Conservation (phyloP, 2,113 vertebrate genomes). For the Chaenocephalus aceratus region DNA sequence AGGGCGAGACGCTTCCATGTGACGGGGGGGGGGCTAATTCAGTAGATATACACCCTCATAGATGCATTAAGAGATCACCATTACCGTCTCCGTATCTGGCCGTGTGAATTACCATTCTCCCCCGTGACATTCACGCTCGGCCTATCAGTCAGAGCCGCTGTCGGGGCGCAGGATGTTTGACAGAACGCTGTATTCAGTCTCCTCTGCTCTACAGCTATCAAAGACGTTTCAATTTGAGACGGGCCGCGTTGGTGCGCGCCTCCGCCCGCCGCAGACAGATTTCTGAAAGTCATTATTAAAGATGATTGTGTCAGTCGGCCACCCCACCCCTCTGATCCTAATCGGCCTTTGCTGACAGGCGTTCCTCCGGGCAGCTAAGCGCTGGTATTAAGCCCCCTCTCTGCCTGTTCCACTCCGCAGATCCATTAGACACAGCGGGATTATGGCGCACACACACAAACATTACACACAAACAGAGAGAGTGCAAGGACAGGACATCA, state of each 20-base stretch:
- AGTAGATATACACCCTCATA: constrained; percentile 50
- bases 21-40: constrained; percentile 53
- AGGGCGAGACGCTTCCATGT: constrained; percentile 58
- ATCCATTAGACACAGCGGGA: constrained; percentile 85
- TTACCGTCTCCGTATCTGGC: constrained; percentile 61
- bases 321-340: constrained; percentile 80
- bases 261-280: constrained; percentile 52
- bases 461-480: constrained; percentile 35
- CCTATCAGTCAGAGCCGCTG: constrained; percentile 70
- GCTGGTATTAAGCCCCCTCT: constrained; percentile 80
- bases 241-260: constrained; percentile 50
- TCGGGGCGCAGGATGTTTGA: constrained; percentile 76
- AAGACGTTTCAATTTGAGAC: constrained; percentile 78
- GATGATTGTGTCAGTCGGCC: constrained; percentile 81
- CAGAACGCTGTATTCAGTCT: constrained; percentile 71
- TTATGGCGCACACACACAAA: constrained; percentile 67
- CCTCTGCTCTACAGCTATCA: constrained; percentile 69
- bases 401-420: constrained; percentile 82
- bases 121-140: constrained; percentile 73
- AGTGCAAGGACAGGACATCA: constrained; percentile 69
- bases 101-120: constrained; percentile 69
- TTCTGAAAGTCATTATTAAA: constrained; percentile 84
- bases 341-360: constrained; percentile 84
- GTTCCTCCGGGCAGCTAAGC: constrained; percentile 81
- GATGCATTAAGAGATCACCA: constrained; percentile 78